phyloP scores from a whole-genome alignment of 2,888 invertebrate genomes.

The Patella ulyssiponensis region DNA sequence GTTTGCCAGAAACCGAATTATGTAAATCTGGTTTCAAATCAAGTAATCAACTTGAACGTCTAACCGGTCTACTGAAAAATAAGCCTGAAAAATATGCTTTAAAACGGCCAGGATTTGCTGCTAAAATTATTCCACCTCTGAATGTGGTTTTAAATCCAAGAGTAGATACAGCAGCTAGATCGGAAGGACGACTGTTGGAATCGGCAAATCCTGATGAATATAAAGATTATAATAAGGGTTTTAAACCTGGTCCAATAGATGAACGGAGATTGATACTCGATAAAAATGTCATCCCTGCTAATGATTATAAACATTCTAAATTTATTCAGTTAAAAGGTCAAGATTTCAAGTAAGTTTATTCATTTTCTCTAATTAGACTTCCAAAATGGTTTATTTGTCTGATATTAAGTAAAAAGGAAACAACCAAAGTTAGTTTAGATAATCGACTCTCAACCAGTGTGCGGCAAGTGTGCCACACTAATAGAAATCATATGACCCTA shows the following conservation, averaged over 20 bases:
- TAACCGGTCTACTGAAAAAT: slow-evolving; percentile 66
- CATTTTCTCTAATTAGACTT: neutral
- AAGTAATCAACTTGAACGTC: slow-evolving; percentile 65
- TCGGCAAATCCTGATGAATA: slow-evolving; percentile 52
- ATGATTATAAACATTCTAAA: slow-evolving; percentile 57
- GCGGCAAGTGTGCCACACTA: no score
- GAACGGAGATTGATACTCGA: slow-evolving; percentile 56
- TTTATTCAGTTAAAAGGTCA: slow-evolving; percentile 50
- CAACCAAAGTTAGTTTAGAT: no score
- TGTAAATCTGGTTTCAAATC: slow-evolving; percentile 56
- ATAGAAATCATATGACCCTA: no score
- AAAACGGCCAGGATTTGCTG: slow-evolving; percentile 40
- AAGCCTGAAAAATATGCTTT: slow-evolving; percentile 55
- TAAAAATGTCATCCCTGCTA: slow-evolving; percentile 59
- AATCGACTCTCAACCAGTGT: no score
- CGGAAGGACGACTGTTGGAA: slow-evolving; percentile 50
- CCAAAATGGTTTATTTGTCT: neutral
- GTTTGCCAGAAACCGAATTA: slow-evolving; percentile 67
- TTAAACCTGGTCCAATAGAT: slow-evolving; percentile 58
- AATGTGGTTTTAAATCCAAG: slow-evolving; percentile 66
- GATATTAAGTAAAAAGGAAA: no score
- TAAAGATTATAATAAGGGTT: slow-evolving; percentile 50
- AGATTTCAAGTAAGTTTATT: slow-evolving; percentile 64
- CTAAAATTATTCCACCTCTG: slow-evolving; percentile 64
- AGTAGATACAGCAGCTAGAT: slow-evolving; percentile 59